phyloP scores from a whole-genome alignment of 2,888 invertebrate genomes.

The Lithophane leautieri region DNA sequence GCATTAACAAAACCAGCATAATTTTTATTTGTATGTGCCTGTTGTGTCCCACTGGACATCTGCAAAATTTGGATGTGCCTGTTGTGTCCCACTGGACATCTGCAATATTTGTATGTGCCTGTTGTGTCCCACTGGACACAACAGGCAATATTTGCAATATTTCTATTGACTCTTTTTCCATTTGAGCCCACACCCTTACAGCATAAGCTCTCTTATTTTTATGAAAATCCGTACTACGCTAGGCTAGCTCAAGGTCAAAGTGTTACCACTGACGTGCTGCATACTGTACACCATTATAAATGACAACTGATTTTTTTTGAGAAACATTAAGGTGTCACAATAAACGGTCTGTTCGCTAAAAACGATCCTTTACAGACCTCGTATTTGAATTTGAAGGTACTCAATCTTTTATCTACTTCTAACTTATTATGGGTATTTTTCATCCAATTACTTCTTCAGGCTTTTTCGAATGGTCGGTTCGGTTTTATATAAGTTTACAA shows the following conservation, averaged over 20 bases:
- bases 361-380: neutral
- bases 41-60: neutral
- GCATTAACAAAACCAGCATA: neutral
- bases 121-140: neutral
- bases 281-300: neutral
- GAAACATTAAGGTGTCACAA: neutral
- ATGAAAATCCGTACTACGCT: neutral
- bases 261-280: neutral
- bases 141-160: fast-evolving
- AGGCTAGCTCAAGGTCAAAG: neutral
- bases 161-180: neutral
- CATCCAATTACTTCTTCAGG: neutral
- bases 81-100: neutral
- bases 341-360: neutral
- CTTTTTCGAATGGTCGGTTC: neutral
- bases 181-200: neutral
- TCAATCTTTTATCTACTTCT: neutral
- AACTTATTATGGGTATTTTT: neutral
- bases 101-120: no score
- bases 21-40: neutral
- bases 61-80: neutral
- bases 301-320: neutral
- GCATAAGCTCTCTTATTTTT: neutral
- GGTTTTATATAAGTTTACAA: neutral
- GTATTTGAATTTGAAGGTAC: neutral